Evolutionary conservation across 2,113 vertebrate genomes (phyloP), one percentile per base, ranked within the genome.

Genomic region (Suncus etruscus): DNA sequence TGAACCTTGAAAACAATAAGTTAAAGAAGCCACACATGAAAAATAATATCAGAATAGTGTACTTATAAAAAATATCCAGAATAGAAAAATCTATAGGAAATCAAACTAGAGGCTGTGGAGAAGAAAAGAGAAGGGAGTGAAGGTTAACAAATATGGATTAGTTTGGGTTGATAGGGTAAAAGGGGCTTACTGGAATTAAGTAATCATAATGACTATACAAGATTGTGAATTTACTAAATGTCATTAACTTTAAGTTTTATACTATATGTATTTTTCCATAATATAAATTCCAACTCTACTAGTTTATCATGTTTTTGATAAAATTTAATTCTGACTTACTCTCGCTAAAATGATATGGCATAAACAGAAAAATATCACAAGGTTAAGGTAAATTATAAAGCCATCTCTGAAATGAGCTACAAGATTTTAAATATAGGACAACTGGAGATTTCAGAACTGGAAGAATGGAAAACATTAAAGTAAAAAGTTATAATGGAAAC

Each of bases 401-500:
- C 15, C 29, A 78, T 90, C 58, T 82, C 16, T 85, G 84, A 87
- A 69, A 89, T 78, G 77, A 94, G 18, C 25, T 82, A 77, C 45
- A 84, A 68, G 4, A 72, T 31, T 78, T 93, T 22, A 93, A 83
- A 87, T 90, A 90, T 85, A 63, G 8, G 32, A 72, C 47, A 75
- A 78, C 45, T 93, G 58, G 20, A 39, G 39, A 39, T 39, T 39
- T 39, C 48, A 86, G 72, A 73, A 48, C 70, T 92, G 6, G 9
- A 79, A 89, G 11, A 79, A 89, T 87, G 45, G n/a, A 61, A 90
- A 79, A 39, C 45, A 69, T 66, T n/a, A 93, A 94, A 94, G 25
- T 50, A 77, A 48, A 11, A 94, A 74, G 11, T 80, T 92, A 82
- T 78, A 16, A 86, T 8, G n/a, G 12, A 83, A 94, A 91, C 11